phyloP scores from a whole-genome alignment of 2,113 vertebrate genomes.

The Typhlomys cinereus region DNA sequence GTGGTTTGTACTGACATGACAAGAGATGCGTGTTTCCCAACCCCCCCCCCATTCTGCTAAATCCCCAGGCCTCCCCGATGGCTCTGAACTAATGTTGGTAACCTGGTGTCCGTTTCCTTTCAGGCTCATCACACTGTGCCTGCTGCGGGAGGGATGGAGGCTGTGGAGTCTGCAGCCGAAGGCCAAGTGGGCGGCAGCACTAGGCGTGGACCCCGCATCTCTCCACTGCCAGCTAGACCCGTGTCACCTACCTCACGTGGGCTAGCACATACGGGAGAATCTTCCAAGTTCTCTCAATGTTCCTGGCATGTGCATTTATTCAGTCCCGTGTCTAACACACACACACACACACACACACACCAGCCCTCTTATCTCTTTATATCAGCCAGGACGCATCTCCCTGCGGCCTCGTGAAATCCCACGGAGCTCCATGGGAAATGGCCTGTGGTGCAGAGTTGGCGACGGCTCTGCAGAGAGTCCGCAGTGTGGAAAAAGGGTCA shows the following conservation, averaged over 20 bases:
- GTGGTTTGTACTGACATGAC: not conserved
- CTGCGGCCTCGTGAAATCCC: not conserved
- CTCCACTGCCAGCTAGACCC: not conserved
- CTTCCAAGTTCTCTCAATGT: not conserved
- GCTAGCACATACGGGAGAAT: not conserved
- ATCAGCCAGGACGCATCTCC: not conserved
- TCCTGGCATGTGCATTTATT: not conserved
- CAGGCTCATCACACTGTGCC: conserved; percentile 58
- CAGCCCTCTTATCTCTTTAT: not conserved
- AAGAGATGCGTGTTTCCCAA: not conserved
- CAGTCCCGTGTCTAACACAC: not conserved
- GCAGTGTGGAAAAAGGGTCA: not conserved
- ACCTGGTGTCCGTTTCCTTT: conserved; percentile 31
- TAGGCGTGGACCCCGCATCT: conserved; percentile 11
- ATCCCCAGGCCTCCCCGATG: not conserved
- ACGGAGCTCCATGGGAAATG: not conserved
- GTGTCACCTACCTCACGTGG: not conserved
- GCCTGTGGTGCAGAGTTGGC: not conserved
- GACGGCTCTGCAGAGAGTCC: not conserved
- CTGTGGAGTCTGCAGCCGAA: conserved; percentile 53
- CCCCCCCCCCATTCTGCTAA: not conserved
- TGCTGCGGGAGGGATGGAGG: conserved; percentile 72
- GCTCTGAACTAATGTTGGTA: not conserved
- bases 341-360: too few species aligned
- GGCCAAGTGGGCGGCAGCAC: conserved; percentile 35